Base-by-base conservation (phyloP, 2,888 invertebrate species). In the Drosophila affinis region DNA sequence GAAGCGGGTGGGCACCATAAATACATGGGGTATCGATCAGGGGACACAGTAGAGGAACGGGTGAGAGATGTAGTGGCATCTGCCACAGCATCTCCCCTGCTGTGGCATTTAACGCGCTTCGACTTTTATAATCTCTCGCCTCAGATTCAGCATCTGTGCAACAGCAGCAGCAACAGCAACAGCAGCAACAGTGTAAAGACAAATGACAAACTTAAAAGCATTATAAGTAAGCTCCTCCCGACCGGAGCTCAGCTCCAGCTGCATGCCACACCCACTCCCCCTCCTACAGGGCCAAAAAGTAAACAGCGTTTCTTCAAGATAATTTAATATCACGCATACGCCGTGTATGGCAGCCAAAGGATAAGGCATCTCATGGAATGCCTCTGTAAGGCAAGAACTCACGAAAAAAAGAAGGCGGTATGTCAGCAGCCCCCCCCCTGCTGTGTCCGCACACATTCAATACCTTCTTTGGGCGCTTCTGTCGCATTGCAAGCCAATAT, bases 281-380 rank as follows among this genome's bases (percentile, higher is more conserved):
- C 39, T 6, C 14, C 7, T 21, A 3, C 6, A 3, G 14, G 12
- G 7, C n/a, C 39, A 7, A 39, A 77, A 74, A 74, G 87, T 78
- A 88, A 88, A 86, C 85, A 86, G 76, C 80, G 78, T 88, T 86
- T 85, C 78, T 84, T 81, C 72, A 73, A 55, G 27, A 79, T 84
- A 84, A 79, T 88, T 86, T 88, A 87, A 83, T 88, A 83, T 86
- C 76, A 80, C 78, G 74, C 84, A 85, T 85, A 85, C 87, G 85
- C 77, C 72, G 62, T 65, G 75, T 75, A 62, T 59, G 57, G 32
- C 72, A 57, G 46, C 53, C 7, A 61, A 75, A 64, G 27, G 52
- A 44, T 21, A 55, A 29, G 29, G 34, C 48, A 65, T 18, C 34
- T 48, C 65, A 49, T 32, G 46, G 44, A 67, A 45, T 67, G 68